phyloP scores from a whole-genome alignment of 2,888 invertebrate genomes.

The Ethmia dodecea region DNA sequence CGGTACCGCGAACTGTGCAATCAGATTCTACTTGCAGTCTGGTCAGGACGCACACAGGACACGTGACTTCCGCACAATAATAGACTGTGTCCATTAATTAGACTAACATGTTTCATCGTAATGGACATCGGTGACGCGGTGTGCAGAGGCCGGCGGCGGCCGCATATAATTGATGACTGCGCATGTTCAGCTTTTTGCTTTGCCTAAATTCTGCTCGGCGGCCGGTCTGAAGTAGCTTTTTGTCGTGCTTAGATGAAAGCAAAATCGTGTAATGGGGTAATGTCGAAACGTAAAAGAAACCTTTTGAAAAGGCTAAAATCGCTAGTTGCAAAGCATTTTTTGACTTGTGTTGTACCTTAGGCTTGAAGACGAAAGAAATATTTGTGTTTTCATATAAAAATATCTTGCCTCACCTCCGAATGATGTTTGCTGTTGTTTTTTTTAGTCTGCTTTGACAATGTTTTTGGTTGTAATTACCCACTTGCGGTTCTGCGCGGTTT shows the following conservation, averaged over 20 bases:
- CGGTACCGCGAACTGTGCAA: background rate
- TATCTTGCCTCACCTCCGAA: no score
- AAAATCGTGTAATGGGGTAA: conserved; percentile 6
- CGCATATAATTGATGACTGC: conserved; percentile 36
- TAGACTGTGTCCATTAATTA: conserved; percentile 66
- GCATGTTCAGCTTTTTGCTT: conserved; percentile 33
- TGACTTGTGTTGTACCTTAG: no score
- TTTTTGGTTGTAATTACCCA: no score
- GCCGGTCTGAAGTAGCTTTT: conserved; percentile 17
- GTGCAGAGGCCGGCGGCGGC: conserved; percentile 6
- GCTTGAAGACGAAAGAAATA: no score
- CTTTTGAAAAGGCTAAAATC: no score
- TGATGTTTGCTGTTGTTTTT: no score
- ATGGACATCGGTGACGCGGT: conserved; percentile 52
- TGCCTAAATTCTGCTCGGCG: conserved; percentile 28
- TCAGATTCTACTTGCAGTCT: conserved; percentile 1
- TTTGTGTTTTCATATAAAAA: no score
- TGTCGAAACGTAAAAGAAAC: conserved; percentile 1
- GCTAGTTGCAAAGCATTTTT: no score
- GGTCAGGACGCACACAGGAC: conserved; percentile 1
- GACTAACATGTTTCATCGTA: conserved; percentile 63
- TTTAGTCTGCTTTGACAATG: no score
- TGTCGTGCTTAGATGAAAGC: conserved; percentile 12
- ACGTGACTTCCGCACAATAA: conserved; percentile 37
- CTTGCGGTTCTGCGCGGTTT: no score